phyloP scores from a whole-genome alignment of 2,888 invertebrate genomes.

The Drosophila siamana region DNA sequence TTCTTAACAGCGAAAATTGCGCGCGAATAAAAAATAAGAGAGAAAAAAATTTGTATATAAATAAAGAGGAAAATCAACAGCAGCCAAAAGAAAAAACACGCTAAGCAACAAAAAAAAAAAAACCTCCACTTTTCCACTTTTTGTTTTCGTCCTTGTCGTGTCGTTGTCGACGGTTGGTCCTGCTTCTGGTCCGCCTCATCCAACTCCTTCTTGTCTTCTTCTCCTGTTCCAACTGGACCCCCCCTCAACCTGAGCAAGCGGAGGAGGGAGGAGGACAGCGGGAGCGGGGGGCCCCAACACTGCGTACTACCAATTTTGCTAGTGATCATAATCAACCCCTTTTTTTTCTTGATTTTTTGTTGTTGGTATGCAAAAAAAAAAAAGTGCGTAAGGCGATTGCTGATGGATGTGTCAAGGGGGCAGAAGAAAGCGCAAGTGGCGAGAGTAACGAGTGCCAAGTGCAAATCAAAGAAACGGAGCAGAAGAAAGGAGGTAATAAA shows the following conservation, averaged over 20 bases:
- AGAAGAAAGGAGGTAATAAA: not conserved
- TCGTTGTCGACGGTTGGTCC: conserved; percentile 54
- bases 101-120: conserved; percentile 25
- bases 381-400: conserved; percentile 62
- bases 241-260: not conserved
- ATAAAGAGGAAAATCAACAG: conserved; percentile 61
- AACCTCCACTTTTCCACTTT: conserved; percentile 75
- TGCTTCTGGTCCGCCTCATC: conserved; percentile 12
- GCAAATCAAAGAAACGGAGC: conserved; percentile 43
- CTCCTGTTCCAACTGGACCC: conserved; percentile 16
- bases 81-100: conserved; percentile 47
- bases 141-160: conserved; percentile 65
- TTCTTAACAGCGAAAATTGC: conserved; percentile 69
- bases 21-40: conserved; percentile 61
- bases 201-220: not conserved
- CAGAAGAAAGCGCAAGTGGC: not conserved
- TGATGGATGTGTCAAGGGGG: not conserved
- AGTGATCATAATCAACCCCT: conserved; percentile 80
- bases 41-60: conserved; percentile 41
- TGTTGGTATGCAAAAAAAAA: conserved; percentile 70
- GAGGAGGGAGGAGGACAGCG: conserved; percentile 2
- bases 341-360: conserved; percentile 54
- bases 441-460: conserved; percentile 34
- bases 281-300: not conserved
- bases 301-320: conserved; percentile 73